Evolutionary conservation across 1,140 invertebrate genomes (phyloP).

Genomic region (Adoxophyes honmai): DNA sequence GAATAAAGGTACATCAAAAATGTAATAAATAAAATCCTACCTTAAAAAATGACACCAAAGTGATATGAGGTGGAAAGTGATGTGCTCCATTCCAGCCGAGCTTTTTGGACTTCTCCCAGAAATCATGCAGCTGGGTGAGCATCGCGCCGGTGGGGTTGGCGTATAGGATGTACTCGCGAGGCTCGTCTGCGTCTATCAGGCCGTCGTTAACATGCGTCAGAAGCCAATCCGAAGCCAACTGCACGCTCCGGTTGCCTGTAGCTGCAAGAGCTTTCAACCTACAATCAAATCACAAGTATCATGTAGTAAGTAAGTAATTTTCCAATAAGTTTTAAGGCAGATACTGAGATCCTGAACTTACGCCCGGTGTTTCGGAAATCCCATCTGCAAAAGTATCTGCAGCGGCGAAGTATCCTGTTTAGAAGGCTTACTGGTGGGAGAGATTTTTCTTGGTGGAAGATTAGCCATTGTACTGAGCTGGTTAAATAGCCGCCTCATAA

Average conservation of each 20-base stretch:
- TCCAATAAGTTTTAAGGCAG: too few species aligned
- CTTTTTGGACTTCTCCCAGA: slow-evolving; percentile 88
- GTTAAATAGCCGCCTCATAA: slow-evolving; percentile 23
- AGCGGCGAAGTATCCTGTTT: slow-evolving; percentile 86
- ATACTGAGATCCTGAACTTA: slow-evolving; percentile 62
- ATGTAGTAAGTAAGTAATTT: too few species aligned
- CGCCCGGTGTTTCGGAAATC: slow-evolving; percentile 91
- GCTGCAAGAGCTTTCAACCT: slow-evolving; percentile 93
- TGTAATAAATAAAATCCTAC: slow-evolving; percentile 70
- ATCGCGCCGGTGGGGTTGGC: slow-evolving; percentile 86
- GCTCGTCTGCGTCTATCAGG: slow-evolving; percentile 83
- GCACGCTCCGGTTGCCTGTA: slow-evolving; percentile 91
- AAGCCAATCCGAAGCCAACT: slow-evolving; percentile 93
- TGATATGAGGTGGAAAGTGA: slow-evolving; percentile 93
- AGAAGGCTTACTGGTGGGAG: slow-evolving; percentile 79
- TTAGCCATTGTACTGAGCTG: slow-evolving; percentile 40
- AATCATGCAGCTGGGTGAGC: slow-evolving; percentile 83
- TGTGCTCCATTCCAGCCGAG: slow-evolving; percentile 92
- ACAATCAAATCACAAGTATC: slow-evolving; percentile 28
- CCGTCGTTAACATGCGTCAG: slow-evolving; percentile 92
- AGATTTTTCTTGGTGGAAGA: slow-evolving; percentile 64
- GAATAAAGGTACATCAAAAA: too few species aligned
- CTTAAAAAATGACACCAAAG: slow-evolving; percentile 92
- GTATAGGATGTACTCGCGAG: slow-evolving; percentile 91
- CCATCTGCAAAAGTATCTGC: slow-evolving; percentile 91